Percentiles rank a stretch among this genome's conserved stretches.
Conservation (phyloP, 2,888 invertebrate genomes). For the Gymnoscelis rufifasciata region DNA sequence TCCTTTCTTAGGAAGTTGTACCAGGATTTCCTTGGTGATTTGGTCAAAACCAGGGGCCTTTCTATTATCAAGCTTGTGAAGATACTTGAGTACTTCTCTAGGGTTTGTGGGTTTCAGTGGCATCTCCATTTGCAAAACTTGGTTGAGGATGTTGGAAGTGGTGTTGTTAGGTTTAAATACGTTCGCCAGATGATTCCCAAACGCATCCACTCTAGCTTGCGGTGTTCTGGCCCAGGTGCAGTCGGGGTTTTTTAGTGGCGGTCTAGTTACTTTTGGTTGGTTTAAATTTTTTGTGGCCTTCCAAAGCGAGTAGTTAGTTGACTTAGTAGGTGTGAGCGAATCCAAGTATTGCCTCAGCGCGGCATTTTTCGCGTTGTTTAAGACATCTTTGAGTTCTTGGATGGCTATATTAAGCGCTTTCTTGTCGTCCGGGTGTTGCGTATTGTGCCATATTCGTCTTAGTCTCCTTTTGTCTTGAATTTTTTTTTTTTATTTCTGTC, state of each 20-base stretch:
- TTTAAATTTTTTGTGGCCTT: not conserved
- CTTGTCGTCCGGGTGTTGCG: not conserved
- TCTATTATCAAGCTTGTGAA: not conserved
- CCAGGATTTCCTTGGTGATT: not conserved
- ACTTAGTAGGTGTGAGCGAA: not conserved
- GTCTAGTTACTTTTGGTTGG: not conserved
- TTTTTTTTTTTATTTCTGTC: not conserved
- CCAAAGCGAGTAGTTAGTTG: not conserved
- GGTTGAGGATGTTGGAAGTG: not conserved
- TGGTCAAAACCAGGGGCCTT: not conserved
- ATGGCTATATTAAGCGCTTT: not conserved
- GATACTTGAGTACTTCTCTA: not conserved
- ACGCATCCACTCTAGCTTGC: not conserved
- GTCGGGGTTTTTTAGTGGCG: not conserved
- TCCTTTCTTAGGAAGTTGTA: not conserved
- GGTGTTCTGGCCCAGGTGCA: not conserved
- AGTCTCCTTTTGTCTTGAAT: conserved; percentile 1
- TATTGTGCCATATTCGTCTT: not conserved
- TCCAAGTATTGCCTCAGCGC: not conserved
- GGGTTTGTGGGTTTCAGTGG: not conserved
- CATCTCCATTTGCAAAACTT: not conserved
- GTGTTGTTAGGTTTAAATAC: not conserved
- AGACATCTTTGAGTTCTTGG: not conserved
- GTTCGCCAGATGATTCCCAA: not conserved
- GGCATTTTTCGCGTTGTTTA: not conserved